Conservation (phyloP, 1,140 invertebrate genomes). For the Eriocheir sinensis region DNA sequence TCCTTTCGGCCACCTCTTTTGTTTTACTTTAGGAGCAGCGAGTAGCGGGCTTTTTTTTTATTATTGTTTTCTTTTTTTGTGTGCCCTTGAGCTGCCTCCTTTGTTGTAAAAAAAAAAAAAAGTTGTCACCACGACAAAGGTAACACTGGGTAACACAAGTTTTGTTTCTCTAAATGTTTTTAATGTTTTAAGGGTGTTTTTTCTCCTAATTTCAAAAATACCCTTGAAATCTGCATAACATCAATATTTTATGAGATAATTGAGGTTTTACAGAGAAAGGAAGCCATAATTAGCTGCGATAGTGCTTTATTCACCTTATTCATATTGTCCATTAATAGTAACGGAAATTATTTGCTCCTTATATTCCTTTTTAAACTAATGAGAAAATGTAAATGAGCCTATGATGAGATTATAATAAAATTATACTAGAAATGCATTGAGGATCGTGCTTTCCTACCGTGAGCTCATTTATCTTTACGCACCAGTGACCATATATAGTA, state of each 20-base stretch:
- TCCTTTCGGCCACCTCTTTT: too few species aligned
- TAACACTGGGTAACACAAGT: not conserved
- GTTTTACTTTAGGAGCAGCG: too few species aligned
- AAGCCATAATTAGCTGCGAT: too few species aligned
- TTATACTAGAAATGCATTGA: not conserved
- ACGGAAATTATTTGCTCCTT: not conserved
- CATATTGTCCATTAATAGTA: constrained; percentile 6
- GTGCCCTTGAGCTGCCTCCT: too few species aligned
- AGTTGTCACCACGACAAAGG: too few species aligned
- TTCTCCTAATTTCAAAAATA: not conserved
- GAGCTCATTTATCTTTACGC: constrained; percentile 14
- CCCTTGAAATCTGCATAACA: not conserved
- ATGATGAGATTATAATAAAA: not conserved
- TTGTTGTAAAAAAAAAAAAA: too few species aligned
- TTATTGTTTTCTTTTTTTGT: too few species aligned
- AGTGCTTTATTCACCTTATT: constrained; percentile 1
- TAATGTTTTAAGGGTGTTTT: not conserved
- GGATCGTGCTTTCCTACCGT: not conserved
- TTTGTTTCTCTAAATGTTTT: constrained; percentile 50
- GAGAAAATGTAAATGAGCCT: not conserved
- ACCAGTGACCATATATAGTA: not conserved
- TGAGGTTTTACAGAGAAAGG: too few species aligned
- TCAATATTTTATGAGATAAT: not conserved
- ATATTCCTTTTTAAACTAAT: not conserved
- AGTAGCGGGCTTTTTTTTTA: too few species aligned